Percentiles rank a stretch among this genome's conserved stretches.
Evolutionary conservation across 2,888 invertebrate species (phyloP).

Genomic region (Himalopsyche anomala): DNA sequence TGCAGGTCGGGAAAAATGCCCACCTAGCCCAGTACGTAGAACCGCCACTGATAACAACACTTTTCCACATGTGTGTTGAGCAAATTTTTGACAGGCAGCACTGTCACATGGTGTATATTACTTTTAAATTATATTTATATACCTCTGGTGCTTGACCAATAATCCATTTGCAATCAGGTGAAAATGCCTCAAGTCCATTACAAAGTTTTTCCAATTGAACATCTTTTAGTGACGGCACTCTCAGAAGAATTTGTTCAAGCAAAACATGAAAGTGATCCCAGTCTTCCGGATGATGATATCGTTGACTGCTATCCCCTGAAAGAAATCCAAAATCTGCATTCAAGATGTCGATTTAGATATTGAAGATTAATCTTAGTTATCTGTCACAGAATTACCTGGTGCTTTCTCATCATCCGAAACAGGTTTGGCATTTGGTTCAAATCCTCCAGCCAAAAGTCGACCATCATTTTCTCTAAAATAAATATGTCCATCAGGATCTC

Average conservation of each 20-base stretch:
- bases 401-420: conserved; percentile 83
- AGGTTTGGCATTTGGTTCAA: conserved; percentile 93
- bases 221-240: conserved; percentile 87
- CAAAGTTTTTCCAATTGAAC: conserved; percentile 88
- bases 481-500: conserved; percentile 91
- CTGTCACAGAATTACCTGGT: conserved; percentile 18
- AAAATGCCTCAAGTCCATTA: conserved; percentile 96
- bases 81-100: too few relatives aligned
- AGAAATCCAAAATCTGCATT: neutral
- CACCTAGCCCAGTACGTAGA: too few relatives aligned
- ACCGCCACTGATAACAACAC: too few relatives aligned
- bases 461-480: conserved; percentile 92
- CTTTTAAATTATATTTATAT: conserved; percentile 22
- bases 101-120: neutral
- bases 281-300: conserved; percentile 88
- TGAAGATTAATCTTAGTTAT: neutral
- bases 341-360: neutral
- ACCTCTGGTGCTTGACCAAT: conserved; percentile 96
- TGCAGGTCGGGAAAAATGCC: too few relatives aligned
- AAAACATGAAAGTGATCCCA: conserved; percentile 98
- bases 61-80: too few relatives aligned
- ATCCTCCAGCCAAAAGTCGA: conserved; percentile 91
- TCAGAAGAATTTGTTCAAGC: conserved; percentile 88
- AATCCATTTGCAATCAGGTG: conserved; percentile 97
- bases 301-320: conserved; percentile 64